Base-by-base conservation (phyloP, 2,113 vertebrate genomes). In the Pungitius pungitius region DNA sequence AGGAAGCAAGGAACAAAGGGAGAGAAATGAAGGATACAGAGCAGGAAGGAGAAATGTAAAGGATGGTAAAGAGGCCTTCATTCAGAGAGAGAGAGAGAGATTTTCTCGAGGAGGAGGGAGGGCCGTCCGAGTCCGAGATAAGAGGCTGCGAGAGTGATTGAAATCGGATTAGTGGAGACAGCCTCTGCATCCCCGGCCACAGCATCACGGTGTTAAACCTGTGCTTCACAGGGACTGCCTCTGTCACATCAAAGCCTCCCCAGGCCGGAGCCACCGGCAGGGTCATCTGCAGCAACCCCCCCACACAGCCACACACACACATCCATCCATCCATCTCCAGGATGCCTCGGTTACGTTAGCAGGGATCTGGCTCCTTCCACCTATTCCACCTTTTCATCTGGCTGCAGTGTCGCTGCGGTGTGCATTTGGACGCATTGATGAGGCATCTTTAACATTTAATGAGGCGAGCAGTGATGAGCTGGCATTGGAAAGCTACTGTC, bases 111-210 rank as follows among this genome's bases (percentile, higher is more conserved):
- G 73, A 74, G 56, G 49, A 62, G 81, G 83, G 73, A 49, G 78
- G 85, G 88, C 84, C 88, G 78, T 84, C 67, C n/a, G 84, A 86
- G 88, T 87, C 82, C 77, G 84, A 91, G 90, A 92, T 91, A 90
- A 92, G 90, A 90, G 90, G 77, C 83, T 68, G 82, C 69, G 66
- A 89, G 89, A 92, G 90, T 92, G 91, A 92, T 91, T 92, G 92
- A 91, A 92, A 91, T 89, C 76, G 89, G 90, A 93, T 92, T 93
- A 93, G 88, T 83, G 85, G 78, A 90, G 91, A 91, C 90, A 87
- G 87, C 85, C 88, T 75, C 84, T 84, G 87, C 85, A 87, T 88
- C 85, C 62, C 82, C 63, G 78, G 85, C 90, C 73, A 66, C 87
- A 82, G 85, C 86, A 85, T 88, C 88, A 58, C 85, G 75, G 86